Conservation (phyloP, 92 coral and sea anemone species). For the Palythoa grandis region DNA sequence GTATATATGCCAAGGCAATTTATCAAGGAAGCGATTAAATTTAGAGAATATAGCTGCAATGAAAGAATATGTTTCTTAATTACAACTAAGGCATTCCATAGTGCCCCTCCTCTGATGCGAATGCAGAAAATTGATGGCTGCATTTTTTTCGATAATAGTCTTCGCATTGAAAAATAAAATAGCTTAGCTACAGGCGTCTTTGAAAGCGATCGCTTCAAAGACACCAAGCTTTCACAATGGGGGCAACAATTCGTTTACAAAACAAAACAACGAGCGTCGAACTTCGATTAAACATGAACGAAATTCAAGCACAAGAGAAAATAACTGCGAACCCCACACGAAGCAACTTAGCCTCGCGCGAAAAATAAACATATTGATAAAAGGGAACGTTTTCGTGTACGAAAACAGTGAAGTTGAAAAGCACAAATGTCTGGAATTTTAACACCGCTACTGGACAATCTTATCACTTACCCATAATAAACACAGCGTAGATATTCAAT, state of each 20-base stretch:
- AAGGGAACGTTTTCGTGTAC: background rate
- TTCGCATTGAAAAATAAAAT: background rate
- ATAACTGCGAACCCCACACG: conserved; percentile 35
- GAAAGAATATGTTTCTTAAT: conserved; percentile 14
- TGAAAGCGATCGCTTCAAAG: conserved; percentile 20
- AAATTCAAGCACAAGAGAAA: conserved; percentile 14
- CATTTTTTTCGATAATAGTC: background rate
- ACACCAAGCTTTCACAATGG: background rate
- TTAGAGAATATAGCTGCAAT: conserved; percentile 4
- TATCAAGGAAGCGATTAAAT: conserved; percentile 31
- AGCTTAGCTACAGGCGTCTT: conserved; percentile 9
- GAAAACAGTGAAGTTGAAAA: background rate
- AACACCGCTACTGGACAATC: background rate
- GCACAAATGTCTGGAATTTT: background rate
- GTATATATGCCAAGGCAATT: background rate
- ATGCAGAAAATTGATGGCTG: conserved; percentile 16
- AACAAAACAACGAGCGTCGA: conserved; percentile 15
- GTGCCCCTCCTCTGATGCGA: conserved; percentile 35
- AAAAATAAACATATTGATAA: conserved; percentile 19
- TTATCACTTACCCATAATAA: conserved; percentile 11
- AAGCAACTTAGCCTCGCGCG: background rate
- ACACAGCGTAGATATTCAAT: background rate
- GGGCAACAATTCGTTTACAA: background rate
- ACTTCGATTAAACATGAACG: conserved; percentile 37
- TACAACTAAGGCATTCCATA: conserved; percentile 28